Percentiles rank a stretch among this genome's conserved stretches.
phyloP scores from a whole-genome alignment of 2,113 vertebrate species.

The Orientallactaga bullata region DNA sequence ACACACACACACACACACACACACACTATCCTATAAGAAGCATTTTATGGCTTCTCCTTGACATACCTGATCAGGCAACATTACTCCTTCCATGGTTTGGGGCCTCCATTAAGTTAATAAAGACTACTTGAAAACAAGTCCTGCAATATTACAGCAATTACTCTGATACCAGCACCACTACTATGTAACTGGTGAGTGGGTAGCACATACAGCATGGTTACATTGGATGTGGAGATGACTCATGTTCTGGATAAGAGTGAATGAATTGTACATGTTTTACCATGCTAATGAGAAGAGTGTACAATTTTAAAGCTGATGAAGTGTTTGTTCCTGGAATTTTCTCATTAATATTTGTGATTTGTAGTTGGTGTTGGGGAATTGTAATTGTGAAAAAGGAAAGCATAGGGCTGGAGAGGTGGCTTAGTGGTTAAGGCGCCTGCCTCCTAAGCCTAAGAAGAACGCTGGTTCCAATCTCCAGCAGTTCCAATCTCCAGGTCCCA shows the following conservation, averaged over 20 bases:
- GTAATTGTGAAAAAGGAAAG: neutral
- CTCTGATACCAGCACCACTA: neutral
- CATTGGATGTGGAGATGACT: neutral
- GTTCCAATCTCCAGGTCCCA: too few relatives aligned
- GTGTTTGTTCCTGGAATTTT: neutral
- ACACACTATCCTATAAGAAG: too few relatives aligned
- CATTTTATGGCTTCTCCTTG: neutral
- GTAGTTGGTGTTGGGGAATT: neutral
- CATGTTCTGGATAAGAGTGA: neutral
- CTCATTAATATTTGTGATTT: neutral
- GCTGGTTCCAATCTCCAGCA: too few relatives aligned
- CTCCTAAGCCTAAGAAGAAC: too few relatives aligned
- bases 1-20: too few relatives aligned
- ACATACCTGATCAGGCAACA: neutral
- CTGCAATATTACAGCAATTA: neutral
- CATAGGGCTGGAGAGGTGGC: too few relatives aligned
- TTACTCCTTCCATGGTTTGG: neutral
- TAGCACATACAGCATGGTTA: neutral
- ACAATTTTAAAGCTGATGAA: neutral
- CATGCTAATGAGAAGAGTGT: neutral
- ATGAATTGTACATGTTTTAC: neutral
- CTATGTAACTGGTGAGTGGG: neutral
- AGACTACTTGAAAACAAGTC: neutral
- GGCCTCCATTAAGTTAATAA: neutral
- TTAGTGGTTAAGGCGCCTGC: too few relatives aligned